A percentile compares a stretch with the other conserved stretches of the same genome.
These are phyloP conservation scores for Romanomermis culicivorax DNA, from an alignment of 2,888 invertebrate species.

Conservation along the genomic window DNA sequence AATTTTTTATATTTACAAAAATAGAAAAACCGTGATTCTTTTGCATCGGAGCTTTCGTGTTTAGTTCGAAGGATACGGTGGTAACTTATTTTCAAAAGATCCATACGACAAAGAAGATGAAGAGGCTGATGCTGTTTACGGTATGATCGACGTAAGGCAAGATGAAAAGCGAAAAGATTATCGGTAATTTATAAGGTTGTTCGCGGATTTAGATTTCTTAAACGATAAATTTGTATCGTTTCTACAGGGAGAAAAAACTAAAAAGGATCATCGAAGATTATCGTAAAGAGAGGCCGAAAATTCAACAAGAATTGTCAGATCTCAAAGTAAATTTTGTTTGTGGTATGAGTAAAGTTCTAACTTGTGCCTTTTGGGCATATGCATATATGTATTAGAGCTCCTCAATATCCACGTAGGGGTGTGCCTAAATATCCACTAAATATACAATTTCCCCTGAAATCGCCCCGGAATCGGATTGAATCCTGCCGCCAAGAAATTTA, in stretches of 20 bases:
- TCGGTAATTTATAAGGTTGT: too few species aligned
- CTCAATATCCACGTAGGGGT: neutral
- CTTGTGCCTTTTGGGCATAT: neutral
- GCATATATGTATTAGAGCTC: neutral
- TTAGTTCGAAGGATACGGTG: slow-evolving; percentile 86
- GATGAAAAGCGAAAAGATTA: slow-evolving; percentile 96
- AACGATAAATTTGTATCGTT: neutral
- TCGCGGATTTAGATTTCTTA: neutral
- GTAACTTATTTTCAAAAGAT: slow-evolving; percentile 95
- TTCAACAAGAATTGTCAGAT: slow-evolving; percentile 97
- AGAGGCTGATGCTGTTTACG: slow-evolving; percentile 95
- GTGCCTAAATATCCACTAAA: neutral
- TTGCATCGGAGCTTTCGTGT: slow-evolving; percentile 8
- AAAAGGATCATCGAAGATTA: slow-evolving; percentile 68
- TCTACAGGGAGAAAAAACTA: slow-evolving; percentile 38
- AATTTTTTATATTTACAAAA: too few species aligned
- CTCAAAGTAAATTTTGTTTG: slow-evolving; percentile 41
- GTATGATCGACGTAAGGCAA: slow-evolving; percentile 92
- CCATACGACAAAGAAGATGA: slow-evolving; percentile 99
- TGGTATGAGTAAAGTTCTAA: neutral
- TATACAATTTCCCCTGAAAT: neutral
- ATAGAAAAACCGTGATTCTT: too few species aligned
- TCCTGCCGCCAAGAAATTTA: too few species aligned
- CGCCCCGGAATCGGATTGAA: too few species aligned
- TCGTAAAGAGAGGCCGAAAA: slow-evolving; percentile 91